Evolutionary conservation across 2,797 vertebrate genomes (phyloP).

Genomic region (Rhinoraja longicauda): DNA sequence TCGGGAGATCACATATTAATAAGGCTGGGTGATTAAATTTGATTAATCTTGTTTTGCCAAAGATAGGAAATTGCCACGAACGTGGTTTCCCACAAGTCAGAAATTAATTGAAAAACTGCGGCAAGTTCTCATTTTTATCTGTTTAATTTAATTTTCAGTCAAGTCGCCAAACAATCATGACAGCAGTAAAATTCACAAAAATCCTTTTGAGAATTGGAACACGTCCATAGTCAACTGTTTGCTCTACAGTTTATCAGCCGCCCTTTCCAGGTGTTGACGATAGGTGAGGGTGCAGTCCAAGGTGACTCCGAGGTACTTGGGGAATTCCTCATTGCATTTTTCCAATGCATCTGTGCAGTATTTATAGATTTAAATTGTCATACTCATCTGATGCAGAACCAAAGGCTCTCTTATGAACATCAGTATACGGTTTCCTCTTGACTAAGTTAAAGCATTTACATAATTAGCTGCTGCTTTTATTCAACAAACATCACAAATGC

Average conservation of each 20-base stretch:
- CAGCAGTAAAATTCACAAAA: slow-evolving; percentile 7
- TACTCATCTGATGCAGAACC: background rate
- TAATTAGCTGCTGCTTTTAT: background rate
- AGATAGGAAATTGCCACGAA: no score
- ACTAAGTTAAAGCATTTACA: background rate
- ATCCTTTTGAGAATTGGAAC: background rate
- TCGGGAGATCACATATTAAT: no score
- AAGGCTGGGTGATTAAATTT: no score
- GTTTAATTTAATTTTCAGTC: slow-evolving; percentile 4
- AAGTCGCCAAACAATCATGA: background rate
- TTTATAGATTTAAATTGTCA: background rate
- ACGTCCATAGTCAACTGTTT: background rate
- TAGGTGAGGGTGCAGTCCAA: no score
- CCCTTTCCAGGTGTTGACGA: no score
- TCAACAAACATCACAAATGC: background rate
- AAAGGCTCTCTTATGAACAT: background rate
- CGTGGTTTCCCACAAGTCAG: background rate
- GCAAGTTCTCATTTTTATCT: background rate
- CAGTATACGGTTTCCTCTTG: background rate
- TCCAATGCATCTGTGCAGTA: background rate
- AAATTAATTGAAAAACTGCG: background rate
- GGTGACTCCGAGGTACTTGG: no score
- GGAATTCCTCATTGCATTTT: no score
- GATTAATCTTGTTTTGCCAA: no score
- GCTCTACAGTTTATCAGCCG: no score